Evolutionary conservation across 2,888 invertebrate species (phyloP).

Genomic region (Plebejus anna): DNA sequence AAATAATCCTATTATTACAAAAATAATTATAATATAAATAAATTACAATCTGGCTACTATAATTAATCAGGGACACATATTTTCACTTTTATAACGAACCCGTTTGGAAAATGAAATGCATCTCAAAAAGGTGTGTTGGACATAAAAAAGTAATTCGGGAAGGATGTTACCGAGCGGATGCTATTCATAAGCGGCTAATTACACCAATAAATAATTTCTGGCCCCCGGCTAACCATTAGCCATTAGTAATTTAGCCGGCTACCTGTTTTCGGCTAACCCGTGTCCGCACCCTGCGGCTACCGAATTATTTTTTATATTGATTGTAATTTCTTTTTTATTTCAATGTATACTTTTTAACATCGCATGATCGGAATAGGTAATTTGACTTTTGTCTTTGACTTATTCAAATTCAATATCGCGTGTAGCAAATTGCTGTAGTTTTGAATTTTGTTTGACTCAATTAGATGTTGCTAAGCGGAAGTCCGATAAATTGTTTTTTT

Average conservation of each 20-base stretch:
- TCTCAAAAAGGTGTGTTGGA: conserved; percentile 2
- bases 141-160: conserved; percentile 28
- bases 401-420: conserved; percentile 10
- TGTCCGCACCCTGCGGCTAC: conserved; percentile 24
- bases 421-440: conserved; percentile 4
- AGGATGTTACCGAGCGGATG: conserved; percentile 40
- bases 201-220: conserved; percentile 44
- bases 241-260: conserved; percentile 69
- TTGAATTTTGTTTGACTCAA: not conserved
- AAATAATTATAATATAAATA: too few species aligned
- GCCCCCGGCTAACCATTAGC: conserved; percentile 49
- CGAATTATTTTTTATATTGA: conserved; percentile 25
- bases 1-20: not conserved
- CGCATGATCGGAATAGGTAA: not conserved
- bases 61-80: not conserved
- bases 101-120: not conserved
- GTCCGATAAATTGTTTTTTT: not conserved
- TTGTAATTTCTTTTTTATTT: not conserved
- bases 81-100: not conserved
- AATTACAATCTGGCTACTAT: not conserved
- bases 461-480: not conserved
- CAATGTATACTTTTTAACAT: not conserved
- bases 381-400: conserved; percentile 16
- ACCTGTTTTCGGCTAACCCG: conserved; percentile 56
- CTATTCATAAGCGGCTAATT: conserved; percentile 38